Evolutionary conservation across 1,140 invertebrate species (phyloP), one percentile per base, ranked within the genome.

Genomic region (Papilio xuthus): DNA sequence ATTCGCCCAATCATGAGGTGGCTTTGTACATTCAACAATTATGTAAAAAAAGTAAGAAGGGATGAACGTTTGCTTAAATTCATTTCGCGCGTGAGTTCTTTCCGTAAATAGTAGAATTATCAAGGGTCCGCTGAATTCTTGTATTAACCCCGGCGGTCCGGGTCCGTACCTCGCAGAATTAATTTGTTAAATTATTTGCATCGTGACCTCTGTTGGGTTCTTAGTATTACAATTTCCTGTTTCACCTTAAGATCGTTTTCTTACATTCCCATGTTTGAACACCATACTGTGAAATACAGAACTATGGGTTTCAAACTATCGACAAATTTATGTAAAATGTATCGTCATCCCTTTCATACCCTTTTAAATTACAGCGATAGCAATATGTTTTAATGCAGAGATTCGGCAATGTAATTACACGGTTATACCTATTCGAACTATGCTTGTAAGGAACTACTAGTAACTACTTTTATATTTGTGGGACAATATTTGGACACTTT

Each of bases 51-150:
- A 50, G 42, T 71, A 71, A 71, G 37, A 42, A 72, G 20, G 37
- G 32, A 72, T 47, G 41, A 47, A 73, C 37, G 42, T 73, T 73
- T 73, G 41, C 42, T 73, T 73, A 73, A 73, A 47, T 47, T 73
- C 71, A 47, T 73, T 73, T 73, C 37, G 20, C 71, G 42, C 71
- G 23, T 73, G 71, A 73, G 42, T 73, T 73, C 71, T 42, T 73
- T 47, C 71, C 42, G 71, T 47, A 73, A 73, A 82, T 80, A 76
- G 77, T 73, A 60, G 74, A 79, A 83, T 83, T 80, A 82, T 80
- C 75, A 80, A 82, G 80, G 82, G 82, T 82, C 74, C 63, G 70
- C n/a, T 80, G 82, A 79, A 60, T 78, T 81, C 80, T 41, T 23
- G 79, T 74, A 81, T 81, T 81, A 83, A 83, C 47, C 69, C 69